phyloP scores from a whole-genome alignment of 2,888 invertebrate species.

The Parnassius orleans region DNA sequence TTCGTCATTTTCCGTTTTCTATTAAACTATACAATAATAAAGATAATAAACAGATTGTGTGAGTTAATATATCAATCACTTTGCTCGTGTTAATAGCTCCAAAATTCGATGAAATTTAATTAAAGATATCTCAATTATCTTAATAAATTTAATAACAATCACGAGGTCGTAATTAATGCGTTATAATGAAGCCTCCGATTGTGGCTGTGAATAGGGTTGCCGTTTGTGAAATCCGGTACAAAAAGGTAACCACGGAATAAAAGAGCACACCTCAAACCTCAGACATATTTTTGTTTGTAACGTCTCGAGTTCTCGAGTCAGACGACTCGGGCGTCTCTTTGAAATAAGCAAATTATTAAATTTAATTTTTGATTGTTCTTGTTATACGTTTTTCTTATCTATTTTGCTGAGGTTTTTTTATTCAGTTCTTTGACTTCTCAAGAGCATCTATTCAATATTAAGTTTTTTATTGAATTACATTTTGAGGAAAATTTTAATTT shows the following conservation, averaged over 20 bases:
- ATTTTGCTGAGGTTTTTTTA: too few species aligned
- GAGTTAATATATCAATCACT: background rate
- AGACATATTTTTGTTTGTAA: constrained; percentile 19
- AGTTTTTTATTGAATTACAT: too few species aligned
- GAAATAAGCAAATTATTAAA: constrained; percentile 15
- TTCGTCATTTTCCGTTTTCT: too few species aligned
- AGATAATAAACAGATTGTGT: too few species aligned
- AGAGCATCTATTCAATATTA: too few species aligned
- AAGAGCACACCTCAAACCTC: constrained; percentile 7
- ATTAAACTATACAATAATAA: too few species aligned
- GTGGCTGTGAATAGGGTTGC: constrained; percentile 4
- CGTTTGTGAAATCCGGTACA: constrained; percentile 9
- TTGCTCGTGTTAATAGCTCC: background rate
- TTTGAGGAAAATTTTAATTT: too few species aligned
- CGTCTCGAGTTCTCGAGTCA: constrained; percentile 5
- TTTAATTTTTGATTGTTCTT: constrained; percentile 23
- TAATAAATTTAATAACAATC: background rate
- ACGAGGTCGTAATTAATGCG: constrained; percentile 11
- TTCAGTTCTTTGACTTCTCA: too few species aligned
- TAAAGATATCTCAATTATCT: constrained; percentile 1
- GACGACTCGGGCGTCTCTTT: constrained; percentile 4
- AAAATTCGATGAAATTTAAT: background rate
- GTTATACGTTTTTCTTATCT: constrained; percentile 14
- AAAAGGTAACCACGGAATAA: constrained; percentile 19
- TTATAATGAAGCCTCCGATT: constrained; percentile 5